Evolutionary conservation across 2,113 vertebrate species (phyloP).

Genomic region (Eretmodus cyanostictus): DNA sequence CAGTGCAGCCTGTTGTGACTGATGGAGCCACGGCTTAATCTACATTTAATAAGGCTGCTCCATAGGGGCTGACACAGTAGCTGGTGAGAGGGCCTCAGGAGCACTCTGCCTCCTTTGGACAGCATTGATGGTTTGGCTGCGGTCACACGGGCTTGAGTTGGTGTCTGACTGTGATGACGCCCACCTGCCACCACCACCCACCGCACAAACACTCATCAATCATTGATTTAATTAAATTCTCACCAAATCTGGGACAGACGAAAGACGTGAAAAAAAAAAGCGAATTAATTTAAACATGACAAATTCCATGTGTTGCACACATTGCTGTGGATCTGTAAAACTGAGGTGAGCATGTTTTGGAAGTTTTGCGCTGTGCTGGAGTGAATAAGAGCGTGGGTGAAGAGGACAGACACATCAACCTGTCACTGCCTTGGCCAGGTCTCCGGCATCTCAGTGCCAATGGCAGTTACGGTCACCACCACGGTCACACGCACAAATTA

Average conservation of each 20-base stretch:
- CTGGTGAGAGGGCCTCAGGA: slow-evolving; percentile 41
- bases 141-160: background rate
- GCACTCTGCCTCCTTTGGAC: slow-evolving; percentile 10
- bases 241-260: background rate
- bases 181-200: background rate
- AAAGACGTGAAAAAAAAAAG: background rate
- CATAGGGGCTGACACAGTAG: slow-evolving; percentile 55
- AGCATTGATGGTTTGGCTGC: slow-evolving; percentile 5
- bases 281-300: background rate
- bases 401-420: slow-evolving; percentile 50
- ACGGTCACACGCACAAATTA: slow-evolving; percentile 41
- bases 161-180: background rate
- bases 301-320: background rate
- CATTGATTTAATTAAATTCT: background rate
- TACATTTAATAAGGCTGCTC: slow-evolving; percentile 77
- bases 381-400: background rate
- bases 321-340: background rate
- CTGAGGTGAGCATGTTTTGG: background rate
- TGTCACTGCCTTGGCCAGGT: slow-evolving; percentile 46
- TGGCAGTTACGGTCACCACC: slow-evolving; percentile 34
- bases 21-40: slow-evolving; percentile 67
- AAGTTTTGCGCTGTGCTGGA: background rate
- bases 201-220: background rate
- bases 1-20: slow-evolving; percentile 63
- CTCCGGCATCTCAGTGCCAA: slow-evolving; percentile 7